A percentile compares a stretch with the other conserved stretches of the same genome.
Evolutionary conservation across 2,113 vertebrate genomes (phyloP).

Genomic region (Jacana jacana): DNA sequence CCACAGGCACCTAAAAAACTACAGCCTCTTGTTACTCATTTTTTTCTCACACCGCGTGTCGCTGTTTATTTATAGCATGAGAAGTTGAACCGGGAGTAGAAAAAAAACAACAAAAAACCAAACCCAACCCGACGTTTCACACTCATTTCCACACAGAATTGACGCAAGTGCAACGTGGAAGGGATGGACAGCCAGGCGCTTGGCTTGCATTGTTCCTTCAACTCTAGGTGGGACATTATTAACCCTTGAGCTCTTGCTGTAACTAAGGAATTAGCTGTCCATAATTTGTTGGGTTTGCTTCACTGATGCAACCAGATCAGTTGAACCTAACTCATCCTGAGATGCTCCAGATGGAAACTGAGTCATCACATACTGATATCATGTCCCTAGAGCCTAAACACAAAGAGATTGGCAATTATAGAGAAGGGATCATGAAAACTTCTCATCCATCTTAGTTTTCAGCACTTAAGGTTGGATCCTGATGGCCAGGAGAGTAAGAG

Average conservation of each 20-base stretch:
- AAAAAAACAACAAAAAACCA: neutral
- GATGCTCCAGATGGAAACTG: neutral
- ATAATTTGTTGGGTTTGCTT: neutral
- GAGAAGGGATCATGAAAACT: neutral
- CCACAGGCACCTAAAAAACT: slow-evolving; percentile 46
- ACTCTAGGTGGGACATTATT: neutral
- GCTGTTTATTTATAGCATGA: slow-evolving; percentile 75
- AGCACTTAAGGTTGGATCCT: neutral
- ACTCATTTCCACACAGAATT: slow-evolving; percentile 63
- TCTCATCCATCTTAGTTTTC: neutral
- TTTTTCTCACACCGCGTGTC: slow-evolving; percentile 65
- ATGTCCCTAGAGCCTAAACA: neutral
- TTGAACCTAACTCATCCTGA: neutral
- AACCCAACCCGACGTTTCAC: neutral
- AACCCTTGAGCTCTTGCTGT: slow-evolving; percentile 9
- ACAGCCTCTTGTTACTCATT: slow-evolving; percentile 53
- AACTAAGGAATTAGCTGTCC: neutral
- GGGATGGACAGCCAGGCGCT: neutral
- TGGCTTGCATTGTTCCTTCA: neutral
- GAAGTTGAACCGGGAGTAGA: neutral
- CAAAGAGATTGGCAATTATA: neutral
- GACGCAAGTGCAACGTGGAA: slow-evolving; percentile 22
- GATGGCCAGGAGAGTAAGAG: neutral
- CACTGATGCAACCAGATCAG: rapidly evolving
- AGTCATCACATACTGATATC: neutral